Base-by-base conservation (phyloP, 2,888 invertebrate genomes). In the Cantharis rufa region DNA sequence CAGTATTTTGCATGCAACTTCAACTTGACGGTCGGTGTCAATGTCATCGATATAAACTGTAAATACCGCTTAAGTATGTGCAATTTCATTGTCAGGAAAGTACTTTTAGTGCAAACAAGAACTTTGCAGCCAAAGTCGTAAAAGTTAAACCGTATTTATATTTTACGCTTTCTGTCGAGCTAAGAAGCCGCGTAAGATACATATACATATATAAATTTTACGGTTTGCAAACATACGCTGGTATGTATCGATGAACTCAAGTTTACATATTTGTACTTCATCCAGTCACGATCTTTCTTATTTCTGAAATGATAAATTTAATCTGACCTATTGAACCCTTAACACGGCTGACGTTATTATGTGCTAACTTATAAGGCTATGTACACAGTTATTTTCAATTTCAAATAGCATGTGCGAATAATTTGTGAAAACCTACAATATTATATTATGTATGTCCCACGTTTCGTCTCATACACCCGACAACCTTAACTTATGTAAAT, bases 101-200 rank as follows among this genome's bases (percentile, higher is more conserved):
- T 13, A 11, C 10, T 32, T n/a, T 48, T 13, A n/a, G n/a, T 48
- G 48, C 13, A 48, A 48, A 48, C n/a, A 48, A n/a, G 7, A 48
- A 48, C n/a, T 48, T 48, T 3, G 61, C n/a, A 10, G 24, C 1
- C 15, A 72, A 62, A 73, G 24, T 15, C 73, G 69, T 73, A 73
- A 73, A 69, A 73, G 73, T 62, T 62, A 48, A 61, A 69, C 69
- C 28, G 68, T 62, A 69, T 62, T 73, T 69, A 73, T 69, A 69
- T 73, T 72, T 61, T 64, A 64, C 48, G 32, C 72, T 24, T 48
- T 72, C 72, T 32, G 64, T 62, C 15, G 62, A 24, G n/a, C 7
- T 28, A 66, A 66, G 18, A 21, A 64, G 16, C 21, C 28, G 15
- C 62, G 18, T 10, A 62, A 66, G 24, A 48, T 28, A 28, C 27